Conservation (phyloP, 35 echinoderm and acorn worm genomes). For the Nesometra sesokonis region DNA sequence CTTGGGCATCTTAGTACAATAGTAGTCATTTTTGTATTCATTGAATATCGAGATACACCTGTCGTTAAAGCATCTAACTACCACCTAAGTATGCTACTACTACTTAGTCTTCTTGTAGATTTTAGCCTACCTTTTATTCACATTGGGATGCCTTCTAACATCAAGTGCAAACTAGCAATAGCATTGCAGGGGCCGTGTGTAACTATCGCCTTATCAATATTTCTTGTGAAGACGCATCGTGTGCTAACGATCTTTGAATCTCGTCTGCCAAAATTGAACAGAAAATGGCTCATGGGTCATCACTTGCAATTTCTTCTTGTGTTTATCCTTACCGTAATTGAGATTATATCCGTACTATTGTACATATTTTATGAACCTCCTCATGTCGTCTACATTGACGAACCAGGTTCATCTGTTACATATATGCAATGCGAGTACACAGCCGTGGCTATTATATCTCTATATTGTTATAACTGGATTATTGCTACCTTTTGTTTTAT, state of each 20-base stretch:
- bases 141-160: background rate
- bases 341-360: background rate
- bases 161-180: background rate
- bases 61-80: background rate
- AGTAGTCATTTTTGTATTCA: background rate
- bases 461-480: background rate
- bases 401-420: background rate
- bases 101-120: background rate
- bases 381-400: background rate
- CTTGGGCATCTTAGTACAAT: background rate
- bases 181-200: background rate
- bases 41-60: background rate
- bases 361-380: background rate
- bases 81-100: background rate
- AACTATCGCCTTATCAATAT: background rate
- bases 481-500: background rate
- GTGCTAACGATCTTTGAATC: background rate
- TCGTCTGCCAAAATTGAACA: background rate
- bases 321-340: background rate
- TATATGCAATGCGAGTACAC: background rate
- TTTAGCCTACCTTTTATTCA: background rate
- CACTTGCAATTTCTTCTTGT: background rate
- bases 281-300: background rate
- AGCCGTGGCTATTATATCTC: background rate
- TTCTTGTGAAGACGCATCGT: background rate